Evolutionary conservation across 2,113 vertebrate species (phyloP).

Genomic region (Trematomus loennbergii): DNA sequence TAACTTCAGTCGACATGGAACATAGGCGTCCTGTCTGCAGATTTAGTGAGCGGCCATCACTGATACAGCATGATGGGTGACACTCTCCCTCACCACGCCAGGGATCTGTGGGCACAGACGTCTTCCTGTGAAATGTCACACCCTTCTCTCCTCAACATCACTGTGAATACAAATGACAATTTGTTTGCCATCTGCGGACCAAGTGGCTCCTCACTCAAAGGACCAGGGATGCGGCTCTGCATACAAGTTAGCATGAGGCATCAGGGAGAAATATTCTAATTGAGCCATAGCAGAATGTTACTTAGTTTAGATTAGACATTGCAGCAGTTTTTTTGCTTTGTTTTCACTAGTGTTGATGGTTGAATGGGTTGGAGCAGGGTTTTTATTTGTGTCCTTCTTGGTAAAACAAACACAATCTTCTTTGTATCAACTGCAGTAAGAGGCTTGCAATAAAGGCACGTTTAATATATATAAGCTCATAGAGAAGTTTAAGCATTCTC

Average conservation of each 20-base stretch:
- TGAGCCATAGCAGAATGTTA: conserved; percentile 1
- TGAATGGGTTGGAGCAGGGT: not conserved
- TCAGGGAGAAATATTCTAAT: conserved; percentile 9
- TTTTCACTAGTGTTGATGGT: not conserved
- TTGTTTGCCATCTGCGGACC: conserved; percentile 82
- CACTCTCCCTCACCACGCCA: conserved; percentile 46
- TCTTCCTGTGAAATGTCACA: conserved; percentile 84
- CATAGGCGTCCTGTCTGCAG: conserved; percentile 30
- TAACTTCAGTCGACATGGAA: conserved; percentile 35
- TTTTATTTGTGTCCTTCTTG: conserved; percentile 1
- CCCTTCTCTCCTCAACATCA: conserved; percentile 73
- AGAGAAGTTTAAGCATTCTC: not conserved
- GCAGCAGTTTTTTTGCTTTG: not conserved
- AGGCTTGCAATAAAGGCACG: conserved; percentile 6
- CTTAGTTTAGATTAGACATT: conserved; percentile 6
- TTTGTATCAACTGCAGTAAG: conserved; percentile 3
- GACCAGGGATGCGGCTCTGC: conserved; percentile 37
- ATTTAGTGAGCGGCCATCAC: conserved; percentile 17
- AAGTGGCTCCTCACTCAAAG: conserved; percentile 43
- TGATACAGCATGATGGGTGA: conserved; percentile 49
- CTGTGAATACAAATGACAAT: conserved; percentile 80
- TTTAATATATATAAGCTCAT: conserved; percentile 12
- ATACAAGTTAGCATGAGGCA: conserved; percentile 22
- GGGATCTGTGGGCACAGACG: conserved; percentile 73
- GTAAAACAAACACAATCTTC: conserved; percentile 19